Evolutionary conservation across 1,140 invertebrate species (phyloP), one percentile per base, ranked within the genome.

Genomic region (Tenebrio molitor): DNA sequence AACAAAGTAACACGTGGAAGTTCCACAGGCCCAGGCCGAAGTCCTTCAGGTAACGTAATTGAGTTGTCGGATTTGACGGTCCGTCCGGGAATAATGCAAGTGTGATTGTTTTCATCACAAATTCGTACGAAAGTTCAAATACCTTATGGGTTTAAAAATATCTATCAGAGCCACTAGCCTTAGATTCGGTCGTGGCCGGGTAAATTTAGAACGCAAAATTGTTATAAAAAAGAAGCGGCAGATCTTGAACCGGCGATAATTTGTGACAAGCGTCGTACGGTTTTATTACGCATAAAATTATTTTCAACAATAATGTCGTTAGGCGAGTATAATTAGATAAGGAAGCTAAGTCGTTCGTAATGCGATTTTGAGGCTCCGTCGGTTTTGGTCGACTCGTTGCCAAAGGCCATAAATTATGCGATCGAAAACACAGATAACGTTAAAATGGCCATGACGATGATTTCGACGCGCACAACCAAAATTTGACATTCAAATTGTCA

Each of bases 1-100:
- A 77, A 42, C 77, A 76, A 19, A 79, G 77, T 70, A 72, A 76
- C 64, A 79, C 77, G 16, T 79, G 77, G 77, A 79, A 79, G 53
- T 79, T 79, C 69, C 77, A 77, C 62, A 74, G 72, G 44, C 73
- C 64, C 4, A 77, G 77, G 33, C 77, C 77, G 7, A 79, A 77
- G 36, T 78, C 77, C n/a, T 46, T 72, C 39, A 78, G 77, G 77
- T 78, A 78, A 74, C 15, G n/a, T 34, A 36, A 58, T 17, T 23
- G 29, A 64, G 36, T 39, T 39, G 36, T n/a, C n/a, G 12, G 2
- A 3, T 39, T 39, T 39, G 36, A 5, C 10, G 4, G 4, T 10
- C n/a, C 2, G 2, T 39, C n/a, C 12, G 2, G 5, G 7, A 39
- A 0, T 39, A 7, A 39, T 39, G 12, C 36, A 29, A 29, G 5